Evolutionary conservation across 2,888 invertebrate genomes (phyloP).

Genomic region (Caenorhabditis becei): DNA sequence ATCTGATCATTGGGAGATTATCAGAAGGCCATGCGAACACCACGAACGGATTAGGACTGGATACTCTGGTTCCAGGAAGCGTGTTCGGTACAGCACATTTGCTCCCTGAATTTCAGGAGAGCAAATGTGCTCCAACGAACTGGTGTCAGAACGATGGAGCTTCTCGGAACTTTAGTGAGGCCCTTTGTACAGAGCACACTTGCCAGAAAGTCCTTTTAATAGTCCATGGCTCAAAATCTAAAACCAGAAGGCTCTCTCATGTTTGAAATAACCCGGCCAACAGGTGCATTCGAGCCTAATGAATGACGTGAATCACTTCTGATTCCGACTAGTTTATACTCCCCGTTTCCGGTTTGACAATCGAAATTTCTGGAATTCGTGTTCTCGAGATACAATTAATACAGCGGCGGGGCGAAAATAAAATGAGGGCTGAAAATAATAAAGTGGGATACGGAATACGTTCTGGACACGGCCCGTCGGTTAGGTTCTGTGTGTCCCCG

Average conservation of each 20-base stretch:
- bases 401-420: background rate
- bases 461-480: background rate
- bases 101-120: no score
- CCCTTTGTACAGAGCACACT: no score
- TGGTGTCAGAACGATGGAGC: no score
- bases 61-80: no score
- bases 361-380: background rate
- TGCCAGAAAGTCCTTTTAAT: no score
- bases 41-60: no score
- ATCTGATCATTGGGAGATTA: no score
- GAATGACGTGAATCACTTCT: background rate
- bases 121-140: no score
- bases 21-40: no score
- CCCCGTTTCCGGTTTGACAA: background rate
- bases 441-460: background rate
- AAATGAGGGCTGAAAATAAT: background rate
- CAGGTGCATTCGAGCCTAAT: conserved; percentile 1
- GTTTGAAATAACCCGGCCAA: background rate
- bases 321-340: background rate
- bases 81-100: no score
- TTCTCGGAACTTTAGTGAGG: no score
- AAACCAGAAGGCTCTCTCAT: background rate
- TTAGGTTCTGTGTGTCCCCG: background rate
- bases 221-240: no score
- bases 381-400: background rate